Evolutionary conservation across 2,888 invertebrate species (phyloP), one percentile per base, ranked within the genome.

Genomic region (Eupithecia inturbata): DNA sequence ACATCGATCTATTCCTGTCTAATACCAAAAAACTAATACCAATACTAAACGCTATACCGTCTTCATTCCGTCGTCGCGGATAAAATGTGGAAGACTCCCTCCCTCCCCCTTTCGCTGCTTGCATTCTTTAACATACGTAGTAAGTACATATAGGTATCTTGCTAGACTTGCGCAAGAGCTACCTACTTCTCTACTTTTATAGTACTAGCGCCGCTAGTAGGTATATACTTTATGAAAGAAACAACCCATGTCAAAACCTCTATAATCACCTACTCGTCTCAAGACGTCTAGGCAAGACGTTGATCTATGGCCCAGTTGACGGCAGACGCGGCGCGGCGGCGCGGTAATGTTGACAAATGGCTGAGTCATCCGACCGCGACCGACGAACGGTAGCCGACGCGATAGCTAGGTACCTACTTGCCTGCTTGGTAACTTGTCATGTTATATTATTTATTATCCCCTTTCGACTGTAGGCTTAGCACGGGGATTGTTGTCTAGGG

Each of bases 271-370:
- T 26, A 6, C 16, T 7, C 28, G 60, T 28, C 14, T 60, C n/a
- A n/a, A n/a, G n/a, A n/a, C n/a, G n/a, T n/a, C n/a, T n/a, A n/a
- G n/a, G n/a, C 7, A 19, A n/a, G 39, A 39, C 66, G 66, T 41
- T 66, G 22, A 66, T 66, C 66, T 66, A 22, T 66, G 66, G 22
- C 66, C 66, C 39, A 66, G 39, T 22, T 36, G 22, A 53, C 57
- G 26, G 57, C 4, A 57, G 22, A 26, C 26, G 1, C 36, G 22
- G 33, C 64, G 68, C n/a, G n/a, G n/a, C n/a, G n/a, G n/a, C n/a
- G n/a, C n/a, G n/a, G n/a, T 39, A 10, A 60, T 39, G 68, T 33
- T 57, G 68, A 68, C 68, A 68, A 57, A 68, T 68, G 26, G 68
- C 68, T 19, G 60, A 68, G 39, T 36, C 60, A 66, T 39, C 39